Evolutionary conservation across 2,888 invertebrate genomes (phyloP), one percentile per base, ranked within the genome.

Genomic region (Xanthorhoe spadicearia): DNA sequence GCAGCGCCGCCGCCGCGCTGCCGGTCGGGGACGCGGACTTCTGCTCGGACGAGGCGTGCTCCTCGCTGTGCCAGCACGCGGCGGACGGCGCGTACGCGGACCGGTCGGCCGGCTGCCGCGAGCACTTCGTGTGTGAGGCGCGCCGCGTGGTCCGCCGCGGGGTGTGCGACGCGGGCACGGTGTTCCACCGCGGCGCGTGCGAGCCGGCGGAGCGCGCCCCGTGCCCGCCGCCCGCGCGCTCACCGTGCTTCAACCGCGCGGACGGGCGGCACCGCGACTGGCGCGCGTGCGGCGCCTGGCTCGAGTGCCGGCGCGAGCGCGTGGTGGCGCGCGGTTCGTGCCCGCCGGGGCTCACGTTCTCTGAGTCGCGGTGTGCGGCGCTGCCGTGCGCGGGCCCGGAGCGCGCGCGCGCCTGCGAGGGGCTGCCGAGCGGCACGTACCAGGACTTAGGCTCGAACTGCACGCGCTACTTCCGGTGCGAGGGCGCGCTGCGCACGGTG

Each of bases 31-130:
- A 93, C 72, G 92, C 92, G 0, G 90, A 92, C 74, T 91, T 92
- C 77, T 93, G 93, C 74, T 90, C 93, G 10, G 92, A 92, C 75
- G 92, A 90, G 69, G 83, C 87, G 10, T 93, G 93, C 77, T 83
- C 92, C 1, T 89, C 90, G n/a, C 81, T 93, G 64, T 95, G 95
- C 75, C 84, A 88, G 51, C 87, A 88, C 53, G 92, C 90, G 61
- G 82, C 88, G 1, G 91, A 95, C 78, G 95, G 95, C 0, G 94
- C 94, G 28, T 94, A 94, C 80, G 89, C 93, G 15, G 94, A 95
- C 77, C 86, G 92, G 19, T 83, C 90, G 8, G 88, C 94, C 17
- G 92, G 92, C 28, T 95, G 95, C 76, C 90, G 93, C 46, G 94
- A 94, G 75, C 95, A 94, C 78, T 94, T 94, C 77, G 95, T 93